Conservation (phyloP, 2,113 vertebrate species). For the Indicator maculatus region DNA sequence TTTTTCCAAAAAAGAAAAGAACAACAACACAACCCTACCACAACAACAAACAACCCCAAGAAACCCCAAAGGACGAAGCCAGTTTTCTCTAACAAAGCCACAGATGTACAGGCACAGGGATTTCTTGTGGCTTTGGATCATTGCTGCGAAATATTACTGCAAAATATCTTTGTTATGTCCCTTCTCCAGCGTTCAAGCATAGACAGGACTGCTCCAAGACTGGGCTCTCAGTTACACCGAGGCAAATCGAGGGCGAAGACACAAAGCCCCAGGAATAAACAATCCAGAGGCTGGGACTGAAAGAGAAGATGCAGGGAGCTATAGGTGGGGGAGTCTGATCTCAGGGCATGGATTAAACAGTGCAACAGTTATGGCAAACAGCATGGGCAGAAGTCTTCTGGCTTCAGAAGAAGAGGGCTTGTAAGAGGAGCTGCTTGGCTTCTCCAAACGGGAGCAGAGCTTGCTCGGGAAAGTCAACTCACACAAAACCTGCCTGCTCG, state of each 20-base stretch:
- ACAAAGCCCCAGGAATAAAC: background rate
- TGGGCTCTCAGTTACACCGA: background rate
- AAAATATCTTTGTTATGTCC: background rate
- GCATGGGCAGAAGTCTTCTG: background rate
- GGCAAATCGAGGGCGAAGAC: slow-evolving; percentile 21
- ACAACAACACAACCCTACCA: no score
- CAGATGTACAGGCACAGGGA: background rate
- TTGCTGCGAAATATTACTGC: background rate
- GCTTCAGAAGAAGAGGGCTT: background rate
- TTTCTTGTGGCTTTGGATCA: slow-evolving; percentile 38
- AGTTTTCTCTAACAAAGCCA: background rate
- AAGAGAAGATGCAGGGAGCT: background rate
- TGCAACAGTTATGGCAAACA: background rate
- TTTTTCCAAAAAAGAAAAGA: no score
- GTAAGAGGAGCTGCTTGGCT: background rate
- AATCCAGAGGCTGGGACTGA: background rate
- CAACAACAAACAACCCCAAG: no score
- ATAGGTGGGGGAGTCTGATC: background rate
- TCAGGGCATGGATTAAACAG: background rate
- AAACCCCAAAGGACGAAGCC: background rate
- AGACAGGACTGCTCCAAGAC: background rate
- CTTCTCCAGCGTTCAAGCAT: background rate
- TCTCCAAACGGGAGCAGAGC: background rate
- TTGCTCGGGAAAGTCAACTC: background rate
- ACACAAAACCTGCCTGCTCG: background rate